Evolutionary conservation across 1,140 invertebrate species (phyloP), one percentile per base, ranked within the genome.

Genomic region (Bombus impatiens): DNA sequence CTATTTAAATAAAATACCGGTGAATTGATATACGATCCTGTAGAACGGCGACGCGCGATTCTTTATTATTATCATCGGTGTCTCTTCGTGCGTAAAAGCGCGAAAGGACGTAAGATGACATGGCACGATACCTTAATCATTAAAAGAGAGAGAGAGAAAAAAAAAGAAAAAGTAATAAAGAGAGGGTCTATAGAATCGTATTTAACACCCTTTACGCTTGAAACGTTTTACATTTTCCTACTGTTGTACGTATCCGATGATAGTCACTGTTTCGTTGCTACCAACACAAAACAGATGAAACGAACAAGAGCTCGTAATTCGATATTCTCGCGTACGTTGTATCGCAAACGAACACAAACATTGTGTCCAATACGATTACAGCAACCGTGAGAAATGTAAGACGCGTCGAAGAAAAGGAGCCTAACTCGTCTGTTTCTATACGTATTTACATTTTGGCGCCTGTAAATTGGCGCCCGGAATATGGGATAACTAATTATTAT

Each of bases 51-150:
- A 40, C 3, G 28, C 15, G 15, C n/a, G 8, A 1, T 71, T 40
- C 12, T n/a, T n/a, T 25, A 28, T 57, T 37, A 37, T 76, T 76
- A 18, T 59, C 28, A 6, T 44, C 32, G 22, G 2, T 22, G 53
- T 83, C 74, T 80, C 67, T 70, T 71, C 77, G 79, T 80, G 83
- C 86, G 79, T 68, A 75, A 83, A 81, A 76, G 32, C 71, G 79
- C 53, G 47, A 81, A 86, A 82, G 82, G 65, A 90, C 77, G 72
- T 84, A 86, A 82, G 87, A 74, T 84, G 78, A 82, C 76, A 93
- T 93, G 92, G 92, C 92, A 93, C 92, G 88, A 85, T 90, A 89
- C 79, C 72, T 88, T 88, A 91, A 88, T 78, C 28, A 78, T 59
- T 87, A 44, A 86, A 85, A 68, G 35, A 84, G 86, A 40, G 83